Percentiles rank a stretch among this genome's conserved stretches.
Conservation (phyloP, 1,140 invertebrate species). For the Planococcus citri region DNA sequence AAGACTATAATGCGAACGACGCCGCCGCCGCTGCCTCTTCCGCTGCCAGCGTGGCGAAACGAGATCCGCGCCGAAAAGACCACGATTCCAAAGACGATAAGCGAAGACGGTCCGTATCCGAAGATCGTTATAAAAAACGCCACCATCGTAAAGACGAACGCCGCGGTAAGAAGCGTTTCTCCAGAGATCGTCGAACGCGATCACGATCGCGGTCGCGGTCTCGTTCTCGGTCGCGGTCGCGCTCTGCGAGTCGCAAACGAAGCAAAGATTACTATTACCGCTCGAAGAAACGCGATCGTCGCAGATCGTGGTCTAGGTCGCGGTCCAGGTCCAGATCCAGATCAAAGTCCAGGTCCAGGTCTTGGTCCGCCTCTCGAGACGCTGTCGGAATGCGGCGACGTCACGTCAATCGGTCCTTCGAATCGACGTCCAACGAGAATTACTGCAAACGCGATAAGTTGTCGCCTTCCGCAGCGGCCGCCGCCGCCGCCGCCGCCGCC, state of each 20-base stretch:
- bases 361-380: no score
- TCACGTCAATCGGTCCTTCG: neutral
- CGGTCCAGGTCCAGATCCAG: no score
- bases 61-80: neutral
- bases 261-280: neutral
- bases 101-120: neutral
- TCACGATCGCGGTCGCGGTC: neutral
- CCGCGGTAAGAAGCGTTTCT: no score
- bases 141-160: neutral
- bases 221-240: neutral
- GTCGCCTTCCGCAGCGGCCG: neutral
- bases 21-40: neutral
- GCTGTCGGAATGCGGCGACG: neutral
- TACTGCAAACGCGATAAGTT: neutral
- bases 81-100: neutral
- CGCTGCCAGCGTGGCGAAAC: neutral
- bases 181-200: neutral
- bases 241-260: neutral
- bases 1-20: neutral
- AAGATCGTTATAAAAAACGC: neutral
- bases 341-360: neutral
- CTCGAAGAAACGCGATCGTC: neutral
- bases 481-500: neutral
- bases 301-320: no score
- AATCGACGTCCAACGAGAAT: neutral